Evolutionary conservation across 2,888 invertebrate genomes (phyloP).

Genomic region (Napeogenes sylphis): DNA sequence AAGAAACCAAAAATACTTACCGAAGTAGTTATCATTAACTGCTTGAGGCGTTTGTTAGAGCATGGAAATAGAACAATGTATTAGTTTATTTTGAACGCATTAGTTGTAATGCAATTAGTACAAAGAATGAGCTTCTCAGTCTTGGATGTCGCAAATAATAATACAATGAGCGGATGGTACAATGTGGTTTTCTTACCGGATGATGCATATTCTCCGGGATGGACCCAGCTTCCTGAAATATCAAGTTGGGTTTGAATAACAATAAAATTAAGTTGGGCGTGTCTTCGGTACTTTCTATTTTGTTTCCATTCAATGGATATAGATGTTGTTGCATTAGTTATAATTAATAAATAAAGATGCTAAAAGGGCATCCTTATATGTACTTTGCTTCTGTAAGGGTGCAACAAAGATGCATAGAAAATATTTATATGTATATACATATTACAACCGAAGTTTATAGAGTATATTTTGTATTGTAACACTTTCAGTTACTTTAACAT

Average conservation of each 20-base stretch:
- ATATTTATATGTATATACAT: no score
- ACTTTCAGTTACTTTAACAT: no score
- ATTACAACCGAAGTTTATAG: no score
- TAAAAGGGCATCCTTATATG: no score
- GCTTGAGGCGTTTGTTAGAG: slow-evolving; percentile 73
- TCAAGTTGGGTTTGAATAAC: not conserved
- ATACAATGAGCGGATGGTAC: slow-evolving; percentile 6
- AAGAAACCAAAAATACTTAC: slow-evolving; percentile 82
- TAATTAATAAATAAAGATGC: no score
- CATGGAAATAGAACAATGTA: slow-evolving; percentile 64
- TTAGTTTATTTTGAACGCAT: slow-evolving; percentile 20
- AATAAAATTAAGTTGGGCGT: no score
- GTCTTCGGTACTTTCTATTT: no score
- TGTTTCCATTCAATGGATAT: no score
- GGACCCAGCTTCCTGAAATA: slow-evolving; percentile 93
- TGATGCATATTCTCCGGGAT: slow-evolving; percentile 99
- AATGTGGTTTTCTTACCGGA: slow-evolving; percentile 85
- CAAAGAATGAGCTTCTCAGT: slow-evolving; percentile 6
- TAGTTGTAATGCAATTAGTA: slow-evolving; percentile 17
- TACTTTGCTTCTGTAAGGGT: no score
- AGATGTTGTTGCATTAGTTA: no score
- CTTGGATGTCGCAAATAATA: slow-evolving; percentile 8
- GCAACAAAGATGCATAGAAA: no score
- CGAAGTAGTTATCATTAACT: slow-evolving; percentile 99
- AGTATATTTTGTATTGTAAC: no score